Evolutionary conservation across 2,797 vertebrate genomes (phyloP).

Genomic region (Sardinella longiceps): DNA sequence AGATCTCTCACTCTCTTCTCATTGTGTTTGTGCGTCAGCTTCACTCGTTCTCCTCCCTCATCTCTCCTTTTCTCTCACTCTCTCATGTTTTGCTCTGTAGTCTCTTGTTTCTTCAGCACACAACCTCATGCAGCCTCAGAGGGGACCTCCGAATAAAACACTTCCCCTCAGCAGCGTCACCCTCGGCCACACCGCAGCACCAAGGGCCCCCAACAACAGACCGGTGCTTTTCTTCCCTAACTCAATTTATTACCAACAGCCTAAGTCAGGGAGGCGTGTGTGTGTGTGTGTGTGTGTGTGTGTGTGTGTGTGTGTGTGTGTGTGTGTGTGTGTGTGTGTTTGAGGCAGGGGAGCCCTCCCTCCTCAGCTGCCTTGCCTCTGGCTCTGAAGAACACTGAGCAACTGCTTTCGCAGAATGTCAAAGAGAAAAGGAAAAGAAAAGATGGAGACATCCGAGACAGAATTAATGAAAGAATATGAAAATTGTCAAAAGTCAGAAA

Average conservation of each 20-base stretch:
- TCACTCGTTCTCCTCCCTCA: background rate
- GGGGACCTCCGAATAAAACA: slow-evolving; percentile 46
- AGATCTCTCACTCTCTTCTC: background rate
- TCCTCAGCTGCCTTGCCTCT: slow-evolving; percentile 30
- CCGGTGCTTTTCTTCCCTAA: slow-evolving; percentile 32
- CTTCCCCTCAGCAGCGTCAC: slow-evolving; percentile 33
- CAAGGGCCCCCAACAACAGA: slow-evolving; percentile 35
- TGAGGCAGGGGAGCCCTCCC: slow-evolving; percentile 16
- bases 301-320: background rate
- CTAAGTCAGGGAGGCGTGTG: slow-evolving; percentile 38
- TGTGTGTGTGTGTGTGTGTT: slow-evolving; percentile 22
- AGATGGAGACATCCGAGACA: background rate
- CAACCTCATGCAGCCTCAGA: slow-evolving; percentile 42
- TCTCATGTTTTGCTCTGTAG: background rate
- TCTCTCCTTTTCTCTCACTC: background rate
- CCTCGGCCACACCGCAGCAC: slow-evolving; percentile 17
- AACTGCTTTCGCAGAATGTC: background rate
- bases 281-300: background rate
- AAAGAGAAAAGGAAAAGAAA: slow-evolving; percentile 27
- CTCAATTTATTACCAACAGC: slow-evolving; percentile 49
- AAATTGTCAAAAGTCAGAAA: background rate
- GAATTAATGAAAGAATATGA: background rate
- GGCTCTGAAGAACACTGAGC: slow-evolving; percentile 25
- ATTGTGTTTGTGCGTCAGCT: background rate
- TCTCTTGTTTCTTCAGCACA: slow-evolving; percentile 31